Percentiles rank a stretch among this genome's conserved stretches.
Conservation (phyloP, 2,888 invertebrate species). For the Troides aeacus region DNA sequence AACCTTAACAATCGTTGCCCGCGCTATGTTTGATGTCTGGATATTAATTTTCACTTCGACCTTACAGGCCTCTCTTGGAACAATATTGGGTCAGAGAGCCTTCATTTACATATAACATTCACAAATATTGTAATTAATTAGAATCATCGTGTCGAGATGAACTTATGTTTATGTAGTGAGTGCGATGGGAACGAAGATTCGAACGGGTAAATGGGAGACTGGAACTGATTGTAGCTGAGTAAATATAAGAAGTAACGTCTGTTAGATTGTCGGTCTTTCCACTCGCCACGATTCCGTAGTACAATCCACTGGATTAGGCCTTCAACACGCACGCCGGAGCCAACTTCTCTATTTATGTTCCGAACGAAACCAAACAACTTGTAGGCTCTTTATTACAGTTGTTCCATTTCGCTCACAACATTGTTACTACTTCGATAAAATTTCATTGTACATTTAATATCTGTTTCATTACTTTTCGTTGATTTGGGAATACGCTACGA, state of each 20-base stretch:
- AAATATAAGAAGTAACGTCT: slow-evolving; percentile 62
- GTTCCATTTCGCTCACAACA: slow-evolving; percentile 73
- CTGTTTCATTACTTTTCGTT: background rate
- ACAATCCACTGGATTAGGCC: slow-evolving; percentile 73
- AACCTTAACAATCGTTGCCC: slow-evolving; percentile 53
- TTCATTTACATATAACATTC: slow-evolving; percentile 18
- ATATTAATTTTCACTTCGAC: slow-evolving; percentile 30
- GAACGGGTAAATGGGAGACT: slow-evolving; percentile 24
- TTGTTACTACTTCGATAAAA: slow-evolving; percentile 65
- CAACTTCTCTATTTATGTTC: slow-evolving; percentile 70
- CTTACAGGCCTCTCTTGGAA: slow-evolving; percentile 15
- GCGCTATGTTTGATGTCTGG: slow-evolving; percentile 29
- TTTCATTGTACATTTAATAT: background rate
- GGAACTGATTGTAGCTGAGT: slow-evolving; percentile 48
- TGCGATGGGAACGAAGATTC: slow-evolving; percentile 6
- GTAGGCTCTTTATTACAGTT: slow-evolving; percentile 79
- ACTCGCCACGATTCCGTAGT: slow-evolving; percentile 47
- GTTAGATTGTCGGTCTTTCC: slow-evolving; percentile 45
- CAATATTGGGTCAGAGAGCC: slow-evolving; percentile 14
- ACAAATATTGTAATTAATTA: slow-evolving; percentile 10
- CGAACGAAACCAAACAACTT: slow-evolving; percentile 75
- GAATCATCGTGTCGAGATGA: slow-evolving; percentile 8
- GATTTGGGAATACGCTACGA: too few relatives aligned
- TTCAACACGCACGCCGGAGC: slow-evolving; percentile 64
- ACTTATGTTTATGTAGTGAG: slow-evolving; percentile 6